Conservation (phyloP, 2,113 vertebrate genomes). For the Otus sunia region DNA sequence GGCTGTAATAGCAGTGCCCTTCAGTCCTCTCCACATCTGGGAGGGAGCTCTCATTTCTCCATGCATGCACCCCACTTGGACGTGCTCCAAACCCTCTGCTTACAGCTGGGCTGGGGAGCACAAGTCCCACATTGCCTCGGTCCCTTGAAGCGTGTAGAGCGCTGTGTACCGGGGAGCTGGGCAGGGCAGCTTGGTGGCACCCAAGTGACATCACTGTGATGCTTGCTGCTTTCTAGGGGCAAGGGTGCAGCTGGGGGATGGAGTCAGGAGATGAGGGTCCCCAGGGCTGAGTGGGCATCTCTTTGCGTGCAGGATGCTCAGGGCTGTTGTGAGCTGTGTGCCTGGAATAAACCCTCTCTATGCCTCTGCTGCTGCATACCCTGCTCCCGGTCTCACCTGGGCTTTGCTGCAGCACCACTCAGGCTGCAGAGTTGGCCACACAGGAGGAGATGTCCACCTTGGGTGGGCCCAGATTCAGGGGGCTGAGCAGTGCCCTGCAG, state of each 20-base stretch:
- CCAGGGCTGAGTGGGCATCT: background rate
- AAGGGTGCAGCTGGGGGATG: background rate
- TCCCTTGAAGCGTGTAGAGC: rapidly evolving
- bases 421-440: background rate
- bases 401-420: background rate
- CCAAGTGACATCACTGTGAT: background rate
- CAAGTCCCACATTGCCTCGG: rapidly evolving
- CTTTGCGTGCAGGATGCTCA: background rate
- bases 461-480: too few relatives aligned
- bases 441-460: rapidly evolving
- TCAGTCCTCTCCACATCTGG: background rate
- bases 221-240: background rate
- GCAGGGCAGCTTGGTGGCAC: background rate
- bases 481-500: background rate
- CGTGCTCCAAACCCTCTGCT: background rate
- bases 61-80: rapidly evolving
- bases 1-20: background rate
- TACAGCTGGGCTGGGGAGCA: background rate
- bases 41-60: background rate
- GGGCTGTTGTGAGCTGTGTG: background rate
- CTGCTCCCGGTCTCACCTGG: background rate
- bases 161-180: rapidly evolving
- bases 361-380: too few relatives aligned
- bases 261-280: background rate
- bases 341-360: background rate